A percentile compares a stretch with the other conserved stretches of the same genome.
phyloP scores from a whole-genome alignment of 2,797 vertebrate genomes.

The Argyrosomus regius region DNA sequence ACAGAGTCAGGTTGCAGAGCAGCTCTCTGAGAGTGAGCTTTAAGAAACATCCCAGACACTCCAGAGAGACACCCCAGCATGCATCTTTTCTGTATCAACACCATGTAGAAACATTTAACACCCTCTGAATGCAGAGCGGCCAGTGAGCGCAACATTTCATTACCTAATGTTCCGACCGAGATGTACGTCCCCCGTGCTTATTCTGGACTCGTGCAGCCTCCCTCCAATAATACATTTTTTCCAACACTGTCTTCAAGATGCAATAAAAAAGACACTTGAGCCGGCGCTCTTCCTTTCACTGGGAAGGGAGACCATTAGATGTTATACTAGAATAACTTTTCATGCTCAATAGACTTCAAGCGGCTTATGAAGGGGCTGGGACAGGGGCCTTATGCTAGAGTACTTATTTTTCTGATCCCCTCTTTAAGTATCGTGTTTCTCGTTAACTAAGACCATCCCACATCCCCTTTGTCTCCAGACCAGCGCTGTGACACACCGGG shows the following conservation, averaged over 20 bases:
- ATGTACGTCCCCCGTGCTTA: constrained; percentile 68
- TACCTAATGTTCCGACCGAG: constrained; percentile 72
- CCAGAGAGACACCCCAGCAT: constrained; percentile 53
- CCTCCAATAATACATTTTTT: constrained; percentile 80
- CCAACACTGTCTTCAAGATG: constrained; percentile 78
- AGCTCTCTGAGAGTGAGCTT: constrained; percentile 47
- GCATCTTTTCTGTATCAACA: constrained; percentile 64
- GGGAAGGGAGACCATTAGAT: constrained; percentile 84
- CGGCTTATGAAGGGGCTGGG: constrained; percentile 77
- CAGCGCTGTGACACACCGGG: constrained; percentile 54
- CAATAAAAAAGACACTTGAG: constrained; percentile 84
- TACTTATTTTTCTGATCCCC: constrained; percentile 80
- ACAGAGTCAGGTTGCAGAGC: constrained; percentile 57
- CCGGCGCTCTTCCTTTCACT: constrained; percentile 78
- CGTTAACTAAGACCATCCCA: constrained; percentile 72
- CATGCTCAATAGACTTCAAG: constrained; percentile 87
- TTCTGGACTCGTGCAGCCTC: constrained; percentile 71
- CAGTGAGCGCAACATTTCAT: constrained; percentile 73
- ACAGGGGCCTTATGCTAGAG: constrained; percentile 80
- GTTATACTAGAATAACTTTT: constrained; percentile 87
- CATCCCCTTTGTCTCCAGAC: constrained; percentile 62
- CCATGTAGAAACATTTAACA: constrained; percentile 69
- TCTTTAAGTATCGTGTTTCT: constrained; percentile 77
- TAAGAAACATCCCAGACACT: constrained; percentile 69
- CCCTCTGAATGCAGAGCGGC: constrained; percentile 36